Conservation (phyloP, 2,888 invertebrate species). For the Linnaemya tessellans region DNA sequence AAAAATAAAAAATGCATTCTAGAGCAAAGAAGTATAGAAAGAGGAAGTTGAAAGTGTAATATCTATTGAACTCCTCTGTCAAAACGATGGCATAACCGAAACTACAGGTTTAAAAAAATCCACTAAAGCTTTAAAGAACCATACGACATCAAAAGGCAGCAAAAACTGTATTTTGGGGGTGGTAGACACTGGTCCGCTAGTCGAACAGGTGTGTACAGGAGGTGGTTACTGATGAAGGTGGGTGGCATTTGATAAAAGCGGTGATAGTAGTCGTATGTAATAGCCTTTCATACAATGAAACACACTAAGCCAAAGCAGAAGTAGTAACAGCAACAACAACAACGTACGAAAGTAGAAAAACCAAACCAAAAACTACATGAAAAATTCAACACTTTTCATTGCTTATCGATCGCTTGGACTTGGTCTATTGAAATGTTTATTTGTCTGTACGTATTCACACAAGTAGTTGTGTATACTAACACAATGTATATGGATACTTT, state of each 20-base stretch:
- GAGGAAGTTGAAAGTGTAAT: conserved; percentile 30
- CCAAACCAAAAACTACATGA: conserved; percentile 67
- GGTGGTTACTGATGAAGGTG: not conserved
- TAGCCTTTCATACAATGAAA: conserved; percentile 29
- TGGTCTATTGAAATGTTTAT: conserved; percentile 24
- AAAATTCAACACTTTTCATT: conserved; percentile 75
- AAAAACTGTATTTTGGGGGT: conserved; percentile 8
- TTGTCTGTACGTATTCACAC: not conserved
- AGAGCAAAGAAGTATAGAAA: too few species aligned
- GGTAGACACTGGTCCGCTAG: not conserved
- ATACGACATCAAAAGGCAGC: conserved; percentile 19
- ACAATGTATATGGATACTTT: not conserved
- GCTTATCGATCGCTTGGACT: conserved; percentile 73
- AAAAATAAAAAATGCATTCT: too few species aligned
- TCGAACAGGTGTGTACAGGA: not conserved
- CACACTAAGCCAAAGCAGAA: conserved; percentile 38
- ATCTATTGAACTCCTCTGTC: conserved; percentile 63
- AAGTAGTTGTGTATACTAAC: not conserved
- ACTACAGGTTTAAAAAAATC: conserved; percentile 36
- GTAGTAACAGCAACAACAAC: conserved; percentile 10
- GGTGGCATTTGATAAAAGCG: conserved; percentile 17
- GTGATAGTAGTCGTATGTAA: conserved; percentile 4
- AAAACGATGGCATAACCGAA: conserved; percentile 24
- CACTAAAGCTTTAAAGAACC: conserved; percentile 22
- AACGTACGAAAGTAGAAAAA: conserved; percentile 48